A percentile compares a stretch with the other conserved stretches of the same genome.
Conservation (phyloP, 2,888 invertebrate species). For the Xanthia togata region DNA sequence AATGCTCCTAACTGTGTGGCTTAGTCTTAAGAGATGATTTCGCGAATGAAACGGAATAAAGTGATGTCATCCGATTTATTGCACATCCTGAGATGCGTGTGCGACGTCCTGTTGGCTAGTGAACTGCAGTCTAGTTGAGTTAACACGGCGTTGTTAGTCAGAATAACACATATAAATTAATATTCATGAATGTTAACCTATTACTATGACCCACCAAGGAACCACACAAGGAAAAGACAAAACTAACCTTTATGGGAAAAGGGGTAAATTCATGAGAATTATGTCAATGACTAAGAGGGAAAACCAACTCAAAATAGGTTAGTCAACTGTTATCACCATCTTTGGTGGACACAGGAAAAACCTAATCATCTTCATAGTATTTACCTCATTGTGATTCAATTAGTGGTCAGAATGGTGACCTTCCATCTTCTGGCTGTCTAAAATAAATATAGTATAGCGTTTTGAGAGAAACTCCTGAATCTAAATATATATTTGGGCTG, state of each 20-base stretch:
- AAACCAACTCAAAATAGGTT: not conserved
- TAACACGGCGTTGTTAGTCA: not conserved
- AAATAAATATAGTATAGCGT: not conserved
- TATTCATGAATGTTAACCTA: not conserved
- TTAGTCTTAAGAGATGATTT: not conserved
- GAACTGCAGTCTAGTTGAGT: slow-evolving; percentile 8
- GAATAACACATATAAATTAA: not conserved
- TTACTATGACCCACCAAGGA: not conserved
- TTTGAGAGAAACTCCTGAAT: not conserved
- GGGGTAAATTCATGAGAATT: not conserved
- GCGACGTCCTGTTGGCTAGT: slow-evolving; percentile 18
- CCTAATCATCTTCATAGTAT: not conserved
- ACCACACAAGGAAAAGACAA: not conserved
- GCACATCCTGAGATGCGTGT: slow-evolving; percentile 41
- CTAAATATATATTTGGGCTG: not conserved
- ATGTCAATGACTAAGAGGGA: not conserved
- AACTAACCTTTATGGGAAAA: not conserved
- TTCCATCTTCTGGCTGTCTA: not conserved
- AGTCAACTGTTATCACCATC: not conserved
- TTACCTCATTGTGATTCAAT: not conserved
- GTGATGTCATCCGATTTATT: slow-evolving; percentile 41
- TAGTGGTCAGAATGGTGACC: too few relatives aligned
- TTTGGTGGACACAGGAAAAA: not conserved
- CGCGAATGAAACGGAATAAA: slow-evolving; percentile 5
- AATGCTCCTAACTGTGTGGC: not conserved